phyloP scores from a whole-genome alignment of 2,888 invertebrate species.

The Hyposoter dolosus region DNA sequence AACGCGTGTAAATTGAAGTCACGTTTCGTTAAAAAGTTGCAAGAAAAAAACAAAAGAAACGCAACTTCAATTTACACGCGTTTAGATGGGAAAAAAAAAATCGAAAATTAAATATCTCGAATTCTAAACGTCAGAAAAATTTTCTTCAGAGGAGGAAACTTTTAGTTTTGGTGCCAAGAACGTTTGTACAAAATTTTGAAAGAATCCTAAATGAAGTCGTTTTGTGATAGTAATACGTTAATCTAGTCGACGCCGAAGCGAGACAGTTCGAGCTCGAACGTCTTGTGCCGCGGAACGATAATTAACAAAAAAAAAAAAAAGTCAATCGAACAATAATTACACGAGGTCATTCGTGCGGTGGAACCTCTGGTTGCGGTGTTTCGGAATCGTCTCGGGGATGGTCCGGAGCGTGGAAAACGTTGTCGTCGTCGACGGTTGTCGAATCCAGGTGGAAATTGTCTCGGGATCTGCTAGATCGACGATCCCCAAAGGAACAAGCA shows the following conservation, averaged over 20 bases:
- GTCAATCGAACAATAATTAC: background rate
- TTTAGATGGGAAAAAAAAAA: too few relatives aligned
- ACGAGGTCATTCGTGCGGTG: background rate
- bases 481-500: slow-evolving; percentile 11
- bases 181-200: too few relatives aligned
- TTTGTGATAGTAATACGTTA: too few relatives aligned
- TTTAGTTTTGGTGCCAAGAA: too few relatives aligned
- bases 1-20: too few relatives aligned
- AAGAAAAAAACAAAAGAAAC: too few relatives aligned
- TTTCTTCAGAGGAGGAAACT: too few relatives aligned
- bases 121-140: too few relatives aligned
- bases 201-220: too few relatives aligned
- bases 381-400: background rate
- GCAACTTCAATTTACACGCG: too few relatives aligned
- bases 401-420: slow-evolving; percentile 44
- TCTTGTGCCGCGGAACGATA: background rate
- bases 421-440: slow-evolving; percentile 33
- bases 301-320: background rate
- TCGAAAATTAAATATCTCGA: too few relatives aligned
- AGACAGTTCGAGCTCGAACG: background rate
- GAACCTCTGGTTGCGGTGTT: background rate
- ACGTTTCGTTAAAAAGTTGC: too few relatives aligned
- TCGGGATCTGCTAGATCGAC: background rate
- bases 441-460: slow-evolving; percentile 5
- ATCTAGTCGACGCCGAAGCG: background rate